Conservation (phyloP, 2,113 vertebrate species). For the Dipodomys stephensi region DNA sequence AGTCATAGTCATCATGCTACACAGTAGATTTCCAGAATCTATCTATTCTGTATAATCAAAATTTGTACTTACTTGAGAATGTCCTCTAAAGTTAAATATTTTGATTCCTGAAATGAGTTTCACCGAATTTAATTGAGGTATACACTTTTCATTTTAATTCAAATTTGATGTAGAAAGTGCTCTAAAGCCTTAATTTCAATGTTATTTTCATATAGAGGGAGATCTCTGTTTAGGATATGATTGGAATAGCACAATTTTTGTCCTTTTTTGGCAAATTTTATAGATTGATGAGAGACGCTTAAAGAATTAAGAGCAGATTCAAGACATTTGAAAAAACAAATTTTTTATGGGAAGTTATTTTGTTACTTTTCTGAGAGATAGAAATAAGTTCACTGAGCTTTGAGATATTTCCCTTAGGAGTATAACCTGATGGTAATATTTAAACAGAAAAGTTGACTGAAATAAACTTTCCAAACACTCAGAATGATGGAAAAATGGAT, state of each 20-base stretch:
- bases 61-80: not conserved
- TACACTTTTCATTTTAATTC: not conserved
- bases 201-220: not conserved
- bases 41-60: not conserved
- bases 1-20: not conserved
- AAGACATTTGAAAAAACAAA: not conserved
- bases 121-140: not conserved
- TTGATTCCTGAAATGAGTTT: not conserved
- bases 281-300: not conserved
- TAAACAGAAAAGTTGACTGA: slow-evolving; percentile 22
- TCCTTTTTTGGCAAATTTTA: not conserved
- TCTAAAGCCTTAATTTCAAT: slow-evolving; percentile 12
- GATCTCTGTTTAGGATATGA: not conserved
- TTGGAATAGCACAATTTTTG: slow-evolving; percentile 32
- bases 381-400: not conserved
- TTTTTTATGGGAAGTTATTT: not conserved
- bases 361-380: slow-evolving; percentile 12
- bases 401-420: not conserved
- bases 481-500: not conserved
- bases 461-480: not conserved
- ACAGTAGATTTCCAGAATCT: not conserved
- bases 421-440: not conserved
- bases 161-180: not conserved
- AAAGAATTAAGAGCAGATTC: slow-evolving; percentile 31
- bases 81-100: not conserved